These are phyloP conservation scores for Xenus cinereus DNA, from an alignment of 2,113 vertebrate genomes.

Conservation along the genomic window DNA sequence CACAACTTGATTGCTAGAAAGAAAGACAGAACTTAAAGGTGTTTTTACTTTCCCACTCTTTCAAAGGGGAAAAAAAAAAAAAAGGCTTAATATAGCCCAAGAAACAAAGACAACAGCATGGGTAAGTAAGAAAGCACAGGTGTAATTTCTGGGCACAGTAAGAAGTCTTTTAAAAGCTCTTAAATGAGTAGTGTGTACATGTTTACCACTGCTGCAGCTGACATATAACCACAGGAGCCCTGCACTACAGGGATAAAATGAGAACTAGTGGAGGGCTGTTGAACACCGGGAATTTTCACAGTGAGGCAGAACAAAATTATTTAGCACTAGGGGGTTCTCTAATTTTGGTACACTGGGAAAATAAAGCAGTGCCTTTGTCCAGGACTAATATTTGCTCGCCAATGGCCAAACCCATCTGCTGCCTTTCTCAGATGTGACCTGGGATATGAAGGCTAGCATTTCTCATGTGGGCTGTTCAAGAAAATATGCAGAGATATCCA, in stretches of 20 bases:
- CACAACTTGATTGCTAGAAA: neutral
- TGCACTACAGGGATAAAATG: conserved; percentile 59
- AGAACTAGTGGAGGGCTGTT: conserved; percentile 60
- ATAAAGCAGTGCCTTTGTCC: conserved; percentile 39
- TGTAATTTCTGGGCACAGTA: conserved; percentile 67
- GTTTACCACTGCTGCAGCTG: conserved; percentile 61
- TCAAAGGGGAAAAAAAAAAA: neutral
- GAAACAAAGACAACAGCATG: conserved; percentile 42
- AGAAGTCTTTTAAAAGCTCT: conserved; percentile 65
- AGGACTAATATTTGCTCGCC: neutral
- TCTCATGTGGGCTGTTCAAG: neutral
- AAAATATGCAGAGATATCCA: neutral
- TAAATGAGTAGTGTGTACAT: conserved; percentile 57
- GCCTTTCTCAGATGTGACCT: neutral
- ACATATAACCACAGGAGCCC: conserved; percentile 37
- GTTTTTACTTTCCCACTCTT: neutral
- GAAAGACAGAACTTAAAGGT: neutral
- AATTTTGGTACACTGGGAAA: conserved; percentile 52
- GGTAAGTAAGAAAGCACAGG: conserved; percentile 60
- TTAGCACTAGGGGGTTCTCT: conserved; percentile 46
- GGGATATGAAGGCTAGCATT: neutral
- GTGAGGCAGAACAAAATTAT: conserved; percentile 64
- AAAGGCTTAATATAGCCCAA: conserved; percentile 3
- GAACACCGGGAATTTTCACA: conserved; percentile 65
- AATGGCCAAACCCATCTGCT: neutral